Base-by-base conservation (phyloP, 2,888 invertebrate species). In the Diaperis boleti region DNA sequence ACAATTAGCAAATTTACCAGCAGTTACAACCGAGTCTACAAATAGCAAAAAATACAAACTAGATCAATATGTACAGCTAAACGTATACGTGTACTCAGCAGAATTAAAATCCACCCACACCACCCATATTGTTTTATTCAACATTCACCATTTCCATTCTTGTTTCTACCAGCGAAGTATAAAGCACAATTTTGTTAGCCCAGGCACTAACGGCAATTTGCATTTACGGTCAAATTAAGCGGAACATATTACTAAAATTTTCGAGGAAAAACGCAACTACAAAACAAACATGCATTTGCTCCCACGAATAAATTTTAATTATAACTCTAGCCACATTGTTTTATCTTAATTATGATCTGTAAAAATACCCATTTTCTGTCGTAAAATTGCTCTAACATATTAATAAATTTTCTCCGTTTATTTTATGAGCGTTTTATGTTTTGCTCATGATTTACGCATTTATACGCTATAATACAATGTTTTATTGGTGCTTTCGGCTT, bases 321-420 rank as follows among this genome's bases (percentile, higher is more conserved):
- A 26, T 26, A 26, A 26, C 26, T n/a, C 6, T n/a, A 26, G 26
- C 26, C n/a, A n/a, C n/a, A 26, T 8, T 26, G 26, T 26, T 33
- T 33, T 33, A 33, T 33, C 33, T 33, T 33, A 33, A 33, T 33
- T 33, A 33, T n/a, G n/a, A 33, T 33, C 33, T 33, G 13, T 10
- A 33, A 13, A 39, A 37, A 17, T 15, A 39, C 15, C 13, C 17
- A 39, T 39, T 39, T 15, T 39, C 17, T 39, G 17, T 39, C 39
- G 17, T 39, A 39, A 39, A 39, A 39, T 13, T 14, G 39, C 39
- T 39, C 7, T 39, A 39, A 11, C 39, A 15, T 6, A 39, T 39
- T 15, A 39, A 39, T 39, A 39, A 8, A n/a, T 13, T 39, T 39
- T 13, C 39, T 39, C 7, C 7, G 13, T 17, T 15, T 15, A 8